phyloP scores from a whole-genome alignment of 2,888 invertebrate species.

The Hemicrepidius hirtus region DNA sequence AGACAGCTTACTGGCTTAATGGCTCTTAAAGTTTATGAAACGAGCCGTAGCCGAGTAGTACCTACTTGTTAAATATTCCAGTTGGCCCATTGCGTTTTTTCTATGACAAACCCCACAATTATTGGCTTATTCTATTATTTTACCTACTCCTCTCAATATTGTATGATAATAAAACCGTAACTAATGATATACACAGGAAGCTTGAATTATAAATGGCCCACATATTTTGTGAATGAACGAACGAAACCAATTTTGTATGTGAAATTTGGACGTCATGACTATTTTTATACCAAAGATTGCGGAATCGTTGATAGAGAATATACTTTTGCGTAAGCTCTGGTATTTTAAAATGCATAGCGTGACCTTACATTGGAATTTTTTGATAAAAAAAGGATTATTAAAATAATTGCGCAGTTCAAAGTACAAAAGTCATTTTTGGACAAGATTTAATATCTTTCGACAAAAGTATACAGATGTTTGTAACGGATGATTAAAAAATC shows the following conservation, averaged over 20 bases:
- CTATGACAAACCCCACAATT: no score
- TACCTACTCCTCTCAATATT: conserved; percentile 25
- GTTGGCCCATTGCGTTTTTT: no score
- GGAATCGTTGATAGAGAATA: conserved; percentile 14
- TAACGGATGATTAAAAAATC: no score
- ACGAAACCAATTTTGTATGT: conserved; percentile 13
- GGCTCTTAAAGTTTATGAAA: no score
- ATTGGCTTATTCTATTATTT: conserved; percentile 6
- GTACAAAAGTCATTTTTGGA: no score
- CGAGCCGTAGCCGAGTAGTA: no score
- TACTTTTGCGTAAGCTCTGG: not conserved
- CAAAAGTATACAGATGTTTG: no score
- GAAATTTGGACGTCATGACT: conserved; percentile 20
- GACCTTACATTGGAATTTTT: not conserved
- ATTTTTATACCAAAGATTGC: conserved; percentile 2
- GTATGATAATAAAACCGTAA: conserved; percentile 9
- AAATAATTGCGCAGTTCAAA: not conserved
- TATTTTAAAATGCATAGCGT: conserved; percentile 11
- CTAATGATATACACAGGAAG: conserved; percentile 17
- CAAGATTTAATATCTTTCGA: no score
- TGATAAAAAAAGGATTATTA: conserved; percentile 1
- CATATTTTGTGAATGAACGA: conserved; percentile 28
- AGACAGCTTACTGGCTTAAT: no score
- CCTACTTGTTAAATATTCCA: no score
- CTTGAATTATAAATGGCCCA: conserved; percentile 19